These are phyloP conservation scores for Ceyx melanurus DNA, from an alignment of 2,113 vertebrate species.

Conservation along the genomic window DNA sequence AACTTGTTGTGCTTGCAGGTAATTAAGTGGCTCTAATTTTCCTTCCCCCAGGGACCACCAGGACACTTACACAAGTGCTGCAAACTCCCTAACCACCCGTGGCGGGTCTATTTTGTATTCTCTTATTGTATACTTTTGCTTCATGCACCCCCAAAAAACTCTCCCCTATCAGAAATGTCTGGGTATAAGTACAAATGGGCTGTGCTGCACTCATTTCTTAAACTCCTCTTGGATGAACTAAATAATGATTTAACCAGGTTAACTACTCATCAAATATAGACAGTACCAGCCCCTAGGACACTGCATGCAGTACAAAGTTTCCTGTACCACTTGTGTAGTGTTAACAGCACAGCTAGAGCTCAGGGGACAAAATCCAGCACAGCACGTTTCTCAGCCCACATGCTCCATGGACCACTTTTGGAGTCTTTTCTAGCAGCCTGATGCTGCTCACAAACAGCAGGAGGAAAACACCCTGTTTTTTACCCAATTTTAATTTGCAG, in stretches of 20 bases:
- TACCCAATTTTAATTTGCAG: not conserved
- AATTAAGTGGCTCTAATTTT: not conserved
- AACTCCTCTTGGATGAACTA: not conserved
- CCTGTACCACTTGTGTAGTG: not conserved
- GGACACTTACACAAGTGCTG: not conserved
- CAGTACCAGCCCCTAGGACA: not conserved
- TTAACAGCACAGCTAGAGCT: not conserved
- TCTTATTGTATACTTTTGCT: not conserved
- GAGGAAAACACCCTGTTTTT: not conserved
- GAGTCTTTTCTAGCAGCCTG: not conserved
- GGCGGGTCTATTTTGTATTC: not conserved
- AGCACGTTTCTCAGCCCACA: not conserved
- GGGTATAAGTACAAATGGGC: not conserved
- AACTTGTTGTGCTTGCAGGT: not conserved
- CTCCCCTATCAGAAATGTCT: not conserved
- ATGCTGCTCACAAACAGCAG: not conserved
- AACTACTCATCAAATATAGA: not conserved
- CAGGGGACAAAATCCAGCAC: not conserved
- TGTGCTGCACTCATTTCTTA: not conserved
- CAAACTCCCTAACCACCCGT: not conserved
- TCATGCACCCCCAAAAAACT: not conserved
- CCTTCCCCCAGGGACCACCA: not conserved
- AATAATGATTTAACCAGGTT: not conserved
- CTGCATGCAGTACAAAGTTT: rapidly evolving
- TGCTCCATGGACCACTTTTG: not conserved